These are phyloP conservation scores for Microtus montanus DNA, from an alignment of 2,113 vertebrate genomes.

Conservation along the genomic window DNA sequence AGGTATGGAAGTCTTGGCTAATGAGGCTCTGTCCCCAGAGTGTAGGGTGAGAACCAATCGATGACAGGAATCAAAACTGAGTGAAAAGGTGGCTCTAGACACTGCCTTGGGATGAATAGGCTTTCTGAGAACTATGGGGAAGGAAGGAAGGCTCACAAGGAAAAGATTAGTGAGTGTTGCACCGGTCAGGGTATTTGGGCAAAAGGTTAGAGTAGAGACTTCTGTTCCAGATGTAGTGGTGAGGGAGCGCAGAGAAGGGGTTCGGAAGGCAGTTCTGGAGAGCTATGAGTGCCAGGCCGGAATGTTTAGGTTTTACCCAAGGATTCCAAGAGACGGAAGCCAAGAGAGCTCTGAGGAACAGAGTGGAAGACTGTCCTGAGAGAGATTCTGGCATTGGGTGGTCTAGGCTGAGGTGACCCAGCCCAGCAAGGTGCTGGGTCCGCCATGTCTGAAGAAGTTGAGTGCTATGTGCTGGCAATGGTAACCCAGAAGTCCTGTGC, in stretches of 20 bases:
- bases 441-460: neutral
- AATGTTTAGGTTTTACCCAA: neutral
- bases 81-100: neutral
- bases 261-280: neutral
- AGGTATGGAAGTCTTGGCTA: neutral
- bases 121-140: constrained; percentile 15
- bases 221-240: neutral
- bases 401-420: neutral
- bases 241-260: neutral
- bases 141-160: neutral
- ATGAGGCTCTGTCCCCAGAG: neutral
- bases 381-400: neutral
- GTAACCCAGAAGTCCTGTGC: neutral
- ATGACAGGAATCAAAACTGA: neutral
- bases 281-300: neutral
- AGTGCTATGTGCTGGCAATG: too few relatives aligned
- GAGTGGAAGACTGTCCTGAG: neutral
- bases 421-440: neutral
- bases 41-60: neutral
- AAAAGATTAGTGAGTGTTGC: constrained; percentile 17
- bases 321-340: neutral
- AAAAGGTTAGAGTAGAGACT: constrained; percentile 52
- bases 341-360: neutral
- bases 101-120: neutral
- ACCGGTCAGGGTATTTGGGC: constrained; percentile 43